phyloP scores from a whole-genome alignment of 2,888 invertebrate species.

The Anodontia alba region DNA sequence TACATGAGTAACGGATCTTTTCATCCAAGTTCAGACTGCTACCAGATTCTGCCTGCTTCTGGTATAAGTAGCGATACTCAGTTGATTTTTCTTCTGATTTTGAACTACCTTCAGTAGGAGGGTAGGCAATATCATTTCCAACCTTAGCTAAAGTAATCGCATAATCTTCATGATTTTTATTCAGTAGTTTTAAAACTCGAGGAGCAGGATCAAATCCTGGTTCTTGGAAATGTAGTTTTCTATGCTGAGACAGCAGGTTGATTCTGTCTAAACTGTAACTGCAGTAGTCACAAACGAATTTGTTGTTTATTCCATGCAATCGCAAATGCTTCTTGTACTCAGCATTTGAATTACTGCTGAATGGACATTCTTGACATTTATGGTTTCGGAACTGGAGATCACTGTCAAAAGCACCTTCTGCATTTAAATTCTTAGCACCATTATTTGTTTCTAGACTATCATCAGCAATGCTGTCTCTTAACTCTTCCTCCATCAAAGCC shows the following conservation, averaged over 20 bases:
- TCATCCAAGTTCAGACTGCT: slow-evolving; percentile 39
- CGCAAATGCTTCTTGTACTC: slow-evolving; percentile 73
- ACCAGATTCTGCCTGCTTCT: slow-evolving; percentile 17
- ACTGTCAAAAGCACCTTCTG: slow-evolving; percentile 62
- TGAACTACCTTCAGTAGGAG: slow-evolving; percentile 37
- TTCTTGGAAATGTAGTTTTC: slow-evolving; percentile 69
- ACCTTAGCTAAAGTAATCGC: slow-evolving; percentile 35
- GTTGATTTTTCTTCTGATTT: slow-evolving; percentile 32
- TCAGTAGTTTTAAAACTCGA: slow-evolving; percentile 56
- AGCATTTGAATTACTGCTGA: slow-evolving; percentile 65
- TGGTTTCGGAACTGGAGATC: slow-evolving; percentile 60
- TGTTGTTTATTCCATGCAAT: slow-evolving; percentile 61
- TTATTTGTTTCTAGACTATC: slow-evolving; percentile 22
- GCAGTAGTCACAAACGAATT: slow-evolving; percentile 71
- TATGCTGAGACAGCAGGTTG: slow-evolving; percentile 69
- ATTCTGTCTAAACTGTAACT: slow-evolving; percentile 67
- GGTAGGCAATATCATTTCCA: slow-evolving; percentile 54
- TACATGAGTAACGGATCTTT: slow-evolving; percentile 68
- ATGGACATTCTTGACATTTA: slow-evolving; percentile 69
- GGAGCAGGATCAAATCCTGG: slow-evolving; percentile 66
- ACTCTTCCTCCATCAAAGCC: slow-evolving; percentile 66
- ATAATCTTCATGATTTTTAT: slow-evolving; percentile 58
- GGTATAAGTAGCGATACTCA: slow-evolving; percentile 30
- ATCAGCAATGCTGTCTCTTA: slow-evolving; percentile 39
- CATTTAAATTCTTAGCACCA: slow-evolving; percentile 50